Evolutionary conservation across 2,888 invertebrate genomes (phyloP), one percentile per base, ranked within the genome.

Genomic region (Actias luna): DNA sequence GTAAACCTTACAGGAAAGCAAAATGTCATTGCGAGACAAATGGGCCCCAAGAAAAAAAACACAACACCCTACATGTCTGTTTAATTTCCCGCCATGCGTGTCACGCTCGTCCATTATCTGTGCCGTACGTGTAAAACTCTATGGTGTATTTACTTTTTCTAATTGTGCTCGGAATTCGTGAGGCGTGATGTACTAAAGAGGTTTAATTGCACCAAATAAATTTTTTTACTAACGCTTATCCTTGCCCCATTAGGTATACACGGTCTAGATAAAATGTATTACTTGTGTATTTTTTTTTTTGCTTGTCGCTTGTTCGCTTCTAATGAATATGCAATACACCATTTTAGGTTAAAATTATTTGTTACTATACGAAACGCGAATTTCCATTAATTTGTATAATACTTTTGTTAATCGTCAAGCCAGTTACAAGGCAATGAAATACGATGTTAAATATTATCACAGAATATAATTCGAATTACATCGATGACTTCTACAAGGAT

Each of bases 11-110:
- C n/a, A n/a, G n/a, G n/a, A n/a, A n/a, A n/a, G n/a, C n/a, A n/a
- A n/a, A n/a, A n/a, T 27, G 7, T n/a, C 4, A 39, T n/a, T n/a
- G 2, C n/a, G n/a, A 39, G 16, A 25, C 3, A 61, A 58, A 57
- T 18, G 5, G 25, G 58, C 31, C 14, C 29, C 8, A 10, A 36
- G 18, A n/a, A 52, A 60, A 36, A 39, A 36, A 58, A 55, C 31
- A 16, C 22, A 42, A 36, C 42, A 57, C 18, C 29, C 22, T 39
- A 18, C 59, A 59, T 27, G 58, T 67, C 63, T 60, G 70, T 69
- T 61, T 25, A 36, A 69, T 78, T 85, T 85, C 84, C 86, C 86
- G 85, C 85, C 82, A 71, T 81, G 84, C 83, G 80, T 75, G 86
- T 84, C 83, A 83, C 78, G 76, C 71, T 77, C 66, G 65, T 73